phyloP scores from a whole-genome alignment of 1,140 invertebrate species.

The Bilobella aurantiaca region DNA sequence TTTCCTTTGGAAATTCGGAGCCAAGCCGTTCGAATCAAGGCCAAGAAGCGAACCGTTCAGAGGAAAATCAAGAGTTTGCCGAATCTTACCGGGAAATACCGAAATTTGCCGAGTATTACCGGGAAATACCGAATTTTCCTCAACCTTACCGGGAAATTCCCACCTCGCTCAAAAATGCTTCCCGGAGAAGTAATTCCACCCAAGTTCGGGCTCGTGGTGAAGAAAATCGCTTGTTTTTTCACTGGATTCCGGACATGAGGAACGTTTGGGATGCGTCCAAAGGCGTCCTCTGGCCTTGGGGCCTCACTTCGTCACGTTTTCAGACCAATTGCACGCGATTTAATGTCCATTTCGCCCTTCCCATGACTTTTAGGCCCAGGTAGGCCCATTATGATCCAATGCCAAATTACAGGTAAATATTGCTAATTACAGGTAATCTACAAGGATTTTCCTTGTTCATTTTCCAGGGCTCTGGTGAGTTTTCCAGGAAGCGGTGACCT shows the following conservation, averaged over 20 bases:
- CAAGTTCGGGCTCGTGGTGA: conserved; percentile 30
- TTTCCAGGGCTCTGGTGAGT: conserved; percentile 29
- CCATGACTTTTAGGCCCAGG: conserved; percentile 28
- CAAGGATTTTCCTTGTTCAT: no score
- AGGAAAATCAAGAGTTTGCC: no score
- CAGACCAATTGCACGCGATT: no score
- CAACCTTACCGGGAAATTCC: not conserved
- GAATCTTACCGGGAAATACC: no score
- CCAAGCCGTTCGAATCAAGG: not conserved
- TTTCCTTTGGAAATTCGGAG: no score
- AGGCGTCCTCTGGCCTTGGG: conserved; percentile 19
- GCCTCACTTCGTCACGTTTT: conserved; percentile 20
- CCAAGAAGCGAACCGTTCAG: not conserved
- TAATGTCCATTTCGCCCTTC: conserved; percentile 24
- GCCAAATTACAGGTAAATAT: not conserved
- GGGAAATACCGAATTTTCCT: no score
- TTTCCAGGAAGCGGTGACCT: conserved; percentile 32
- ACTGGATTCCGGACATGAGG: conserved; percentile 10
- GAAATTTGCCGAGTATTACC: no score
- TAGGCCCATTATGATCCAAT: conserved; percentile 10
- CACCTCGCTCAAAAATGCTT: conserved; percentile 4
- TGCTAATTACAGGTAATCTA: no score
- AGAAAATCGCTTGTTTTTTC: conserved; percentile 8
- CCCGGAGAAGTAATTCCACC: conserved; percentile 33
- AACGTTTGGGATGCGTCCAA: not conserved